These are phyloP conservation scores for Calcarius lapponicus DNA, from an alignment of 2,797 vertebrate genomes.

Conservation along the genomic window DNA sequence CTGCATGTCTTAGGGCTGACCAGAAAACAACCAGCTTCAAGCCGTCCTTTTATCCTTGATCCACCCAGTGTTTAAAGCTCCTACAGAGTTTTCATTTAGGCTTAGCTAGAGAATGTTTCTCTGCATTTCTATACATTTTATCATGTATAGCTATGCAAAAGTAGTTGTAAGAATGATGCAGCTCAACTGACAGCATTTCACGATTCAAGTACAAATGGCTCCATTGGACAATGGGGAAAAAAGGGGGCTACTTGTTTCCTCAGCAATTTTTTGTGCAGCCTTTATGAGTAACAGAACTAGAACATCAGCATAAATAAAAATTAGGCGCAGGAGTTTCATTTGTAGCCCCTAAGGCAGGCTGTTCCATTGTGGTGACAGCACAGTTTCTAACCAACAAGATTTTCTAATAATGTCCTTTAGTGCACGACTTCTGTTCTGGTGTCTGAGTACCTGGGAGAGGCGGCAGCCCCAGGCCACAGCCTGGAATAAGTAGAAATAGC, in stretches of 20 bases:
- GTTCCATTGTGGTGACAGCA: not conserved
- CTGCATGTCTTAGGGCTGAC: not conserved
- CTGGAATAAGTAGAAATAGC: not conserved
- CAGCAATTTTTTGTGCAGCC: not conserved
- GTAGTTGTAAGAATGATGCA: not conserved
- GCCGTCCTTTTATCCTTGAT: not conserved
- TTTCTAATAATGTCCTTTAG: not conserved
- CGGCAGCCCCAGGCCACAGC: not conserved
- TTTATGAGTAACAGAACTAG: not conserved
- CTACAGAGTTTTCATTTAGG: not conserved
- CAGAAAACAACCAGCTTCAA: not conserved
- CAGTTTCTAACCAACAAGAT: not conserved
- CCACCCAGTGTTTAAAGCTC: not conserved
- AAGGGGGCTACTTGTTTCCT: not conserved
- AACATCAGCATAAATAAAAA: not conserved
- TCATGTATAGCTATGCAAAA: not conserved
- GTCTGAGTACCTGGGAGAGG: not conserved
- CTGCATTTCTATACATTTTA: not conserved
- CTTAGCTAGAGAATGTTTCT: not conserved
- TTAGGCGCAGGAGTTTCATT: not conserved
- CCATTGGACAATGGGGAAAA: not conserved
- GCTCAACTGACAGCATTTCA: not conserved
- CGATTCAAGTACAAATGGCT: not conserved
- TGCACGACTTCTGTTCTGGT: not conserved
- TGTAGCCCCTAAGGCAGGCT: not conserved